Evolutionary conservation across 2,888 invertebrate genomes (phyloP), one percentile per base, ranked within the genome.

Genomic region (Toxonevra muliebris): DNA sequence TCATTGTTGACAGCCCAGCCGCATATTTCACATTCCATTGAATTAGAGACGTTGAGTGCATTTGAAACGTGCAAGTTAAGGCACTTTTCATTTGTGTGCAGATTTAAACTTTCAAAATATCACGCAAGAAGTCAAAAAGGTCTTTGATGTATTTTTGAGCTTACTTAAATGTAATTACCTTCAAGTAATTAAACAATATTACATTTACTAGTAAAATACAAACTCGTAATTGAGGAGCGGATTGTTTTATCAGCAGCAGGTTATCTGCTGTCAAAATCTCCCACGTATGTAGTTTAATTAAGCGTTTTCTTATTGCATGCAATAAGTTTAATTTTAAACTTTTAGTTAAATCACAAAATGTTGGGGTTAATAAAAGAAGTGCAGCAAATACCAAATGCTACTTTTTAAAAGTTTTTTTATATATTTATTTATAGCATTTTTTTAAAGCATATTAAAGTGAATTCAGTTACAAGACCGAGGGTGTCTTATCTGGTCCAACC

Each of bases 81-180:
- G 2, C 3, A 4, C 30, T 30, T 30, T 30, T 30, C 7, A 7
- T 7, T 30, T 30, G 30, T 30, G 30, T 30, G 30, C 30, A 30
- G 30, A 30, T 48, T 48, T 48, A 65, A 65, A 65, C 69, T 69
- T 71, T 71, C 67, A 69, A 71, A 71, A 71, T 61, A 63, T 62
- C 71, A 71, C 71, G 71, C 71, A 71, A 71, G 67, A 68, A 67
- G 69, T 69, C 69, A 71, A 71, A 69, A 71, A 67, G 71, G 69
- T 69, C 63, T 12, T 15, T 48, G 48, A 48, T 48, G 13, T 30
- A 30, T 30, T 30, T 30, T 30, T 30, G 30, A 48, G 12, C 8
- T 48, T 15, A 15, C 48, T 15, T 15, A 12, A 48, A 48, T 3
- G 15, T 48, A 48, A 48, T n/a, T 48, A n/a, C 13, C 48, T 48